Conservation (phyloP, 2,113 vertebrate genomes). For the Solea senegalensis region DNA sequence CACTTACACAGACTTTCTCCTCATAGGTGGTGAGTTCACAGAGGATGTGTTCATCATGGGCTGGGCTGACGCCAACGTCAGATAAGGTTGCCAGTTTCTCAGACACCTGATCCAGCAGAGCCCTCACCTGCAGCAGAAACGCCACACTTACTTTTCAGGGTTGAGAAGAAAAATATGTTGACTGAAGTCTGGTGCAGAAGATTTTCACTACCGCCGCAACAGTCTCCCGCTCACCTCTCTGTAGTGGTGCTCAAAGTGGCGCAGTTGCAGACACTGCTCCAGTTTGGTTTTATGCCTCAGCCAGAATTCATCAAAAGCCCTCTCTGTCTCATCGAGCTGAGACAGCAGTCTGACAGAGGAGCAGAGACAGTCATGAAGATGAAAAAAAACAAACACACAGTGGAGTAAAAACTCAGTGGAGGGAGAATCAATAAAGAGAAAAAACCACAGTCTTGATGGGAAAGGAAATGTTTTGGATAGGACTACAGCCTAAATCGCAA, state of each 20-base stretch:
- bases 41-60: conserved; percentile 89
- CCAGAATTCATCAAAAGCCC: conserved; percentile 97
- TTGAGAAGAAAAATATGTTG: not conserved
- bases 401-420: not conserved
- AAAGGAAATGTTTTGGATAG: too few relatives aligned
- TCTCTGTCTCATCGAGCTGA: conserved; percentile 92
- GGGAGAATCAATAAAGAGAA: too few relatives aligned
- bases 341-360: conserved; percentile 84
- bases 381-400: not conserved
- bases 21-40: conserved; percentile 87
- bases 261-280: conserved; percentile 91
- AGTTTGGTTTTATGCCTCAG: conserved; percentile 92
- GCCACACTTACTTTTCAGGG: conserved; percentile 3
- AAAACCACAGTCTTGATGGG: too few relatives aligned
- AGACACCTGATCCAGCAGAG: conserved; percentile 83
- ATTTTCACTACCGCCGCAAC: not conserved
- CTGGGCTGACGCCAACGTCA: conserved; percentile 91
- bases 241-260: conserved; percentile 93
- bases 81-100: conserved; percentile 87
- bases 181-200: not conserved
- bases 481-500: too few relatives aligned
- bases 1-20: conserved; percentile 87
- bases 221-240: conserved; percentile 87
- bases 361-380: not conserved
- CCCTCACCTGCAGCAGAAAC: conserved; percentile 83